Evolutionary conservation across 1,140 invertebrate genomes (phyloP), one percentile per base, ranked within the genome.

Genomic region (Drosophila saltans): DNA sequence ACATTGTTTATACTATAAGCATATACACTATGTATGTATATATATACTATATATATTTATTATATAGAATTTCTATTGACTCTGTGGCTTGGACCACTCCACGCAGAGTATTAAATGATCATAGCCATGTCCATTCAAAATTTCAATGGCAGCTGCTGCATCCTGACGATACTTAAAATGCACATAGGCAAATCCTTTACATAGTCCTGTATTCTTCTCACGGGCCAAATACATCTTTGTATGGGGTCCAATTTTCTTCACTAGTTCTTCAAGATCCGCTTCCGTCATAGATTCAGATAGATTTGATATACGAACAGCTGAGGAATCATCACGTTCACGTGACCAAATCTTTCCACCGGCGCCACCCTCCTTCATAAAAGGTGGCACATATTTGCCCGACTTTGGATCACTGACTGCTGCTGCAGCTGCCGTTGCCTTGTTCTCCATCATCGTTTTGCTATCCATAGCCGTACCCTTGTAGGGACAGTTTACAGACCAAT

Each of bases 71-170:
- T 26, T 40, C 24, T 7, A n/a, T 56, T 72, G 75, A 88, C 69
- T 72, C 40, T 92, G 95, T 36, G 96, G 96, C 93, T 99, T 99
- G 2, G 99, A 99, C 99, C 98, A 99, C 94, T 99, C 99, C 21
- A 99, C 99, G 93, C 96, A 98, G 5, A 99, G 93, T 92, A 99
- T 99, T 65, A 99, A 94, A 94, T 99, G 98, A 93, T 99, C 98
- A 93, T 99, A 99, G 72, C 98, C 98, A 93, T 97, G 97, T 2
- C 98, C 98, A 93, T 99, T 97, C 16, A 99, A 95, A 43, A 94
- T 94, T 66, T 95, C 93, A 80, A 99, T 99, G 69, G 98, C 99
- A 79, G 96, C 95, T n/a, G 97, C 96, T 55, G 99, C 98, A 93
- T 99, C 97, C 78, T 96, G 95, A 78, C 96, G 94, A 64, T 95